These are phyloP conservation scores for Pachyseris speciosa DNA, from an alignment of 64 coral and sea anemone species.

Conservation along the genomic window DNA sequence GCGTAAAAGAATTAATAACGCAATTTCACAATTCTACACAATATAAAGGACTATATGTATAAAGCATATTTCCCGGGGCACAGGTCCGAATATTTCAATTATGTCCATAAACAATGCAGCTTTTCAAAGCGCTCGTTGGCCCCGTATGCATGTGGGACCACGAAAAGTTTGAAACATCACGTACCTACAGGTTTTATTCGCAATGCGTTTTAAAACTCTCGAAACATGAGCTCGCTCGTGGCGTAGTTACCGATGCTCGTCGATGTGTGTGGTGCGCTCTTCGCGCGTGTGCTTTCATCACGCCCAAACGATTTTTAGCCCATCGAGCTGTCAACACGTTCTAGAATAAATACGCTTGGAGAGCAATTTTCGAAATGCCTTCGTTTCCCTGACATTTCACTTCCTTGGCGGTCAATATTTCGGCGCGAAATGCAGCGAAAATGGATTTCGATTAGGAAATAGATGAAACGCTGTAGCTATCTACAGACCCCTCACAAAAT, in stretches of 20 bases:
- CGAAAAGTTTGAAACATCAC: neutral
- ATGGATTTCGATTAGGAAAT: neutral
- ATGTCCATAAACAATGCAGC: constrained; percentile 3
- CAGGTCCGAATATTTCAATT: constrained; percentile 11
- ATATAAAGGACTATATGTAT: neutral
- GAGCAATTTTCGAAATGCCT: constrained; percentile 74
- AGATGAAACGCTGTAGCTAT: neutral
- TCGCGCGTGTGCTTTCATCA: constrained; percentile 42
- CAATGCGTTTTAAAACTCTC: constrained; percentile 40
- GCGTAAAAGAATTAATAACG: neutral
- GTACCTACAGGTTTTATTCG: neutral
- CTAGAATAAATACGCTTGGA: constrained; percentile 53
- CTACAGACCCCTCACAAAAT: neutral
- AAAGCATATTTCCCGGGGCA: constrained; percentile 27
- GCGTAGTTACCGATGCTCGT: neutral
- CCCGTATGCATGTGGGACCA: neutral
- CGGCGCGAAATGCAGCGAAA: neutral
- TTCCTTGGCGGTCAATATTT: constrained; percentile 53
- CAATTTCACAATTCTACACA: neutral
- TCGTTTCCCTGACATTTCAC: constrained; percentile 55
- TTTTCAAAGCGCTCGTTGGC: constrained; percentile 16
- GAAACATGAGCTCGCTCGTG: neutral
- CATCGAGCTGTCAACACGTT: constrained; percentile 69
- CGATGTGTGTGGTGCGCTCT: constrained; percentile 2
- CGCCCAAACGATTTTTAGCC: constrained; percentile 44